Evolutionary conservation across 2,113 vertebrate genomes (phyloP), one percentile per base, ranked within the genome.

Genomic region (Brachyistius frenatus): DNA sequence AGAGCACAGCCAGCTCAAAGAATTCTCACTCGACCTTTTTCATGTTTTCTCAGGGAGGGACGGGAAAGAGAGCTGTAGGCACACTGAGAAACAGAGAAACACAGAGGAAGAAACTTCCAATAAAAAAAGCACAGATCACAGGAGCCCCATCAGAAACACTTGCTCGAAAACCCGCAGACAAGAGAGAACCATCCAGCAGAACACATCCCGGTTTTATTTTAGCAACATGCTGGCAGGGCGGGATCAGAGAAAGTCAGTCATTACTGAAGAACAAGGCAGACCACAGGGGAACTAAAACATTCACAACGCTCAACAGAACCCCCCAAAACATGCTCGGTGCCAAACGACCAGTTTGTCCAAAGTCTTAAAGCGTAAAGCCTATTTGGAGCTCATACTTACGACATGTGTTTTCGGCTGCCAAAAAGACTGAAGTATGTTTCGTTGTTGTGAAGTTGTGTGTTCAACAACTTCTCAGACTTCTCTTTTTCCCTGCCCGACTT

Each of bases 41-140:
- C 41, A 75, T 75, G 56, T 74, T 75, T 80, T 87, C 61, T 55
- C 32, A 10, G 32, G 56, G 44, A 73, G 50, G 41, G 30, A 49
- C 73, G 49, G 10, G 50, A 56, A 63, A 75, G 56, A 78, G 44
- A 64, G 66, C 86, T 73, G 47, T 49, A 77, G 81, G 87, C 83
- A 56, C 1, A 49, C 41, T 70, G 75, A 74, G 49, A 46, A 33
- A 31, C 54, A 9, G 44, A 68, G 36, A 81, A 57, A 76, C 37
- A 46, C 73, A 64, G 54, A 81, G 63, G 39, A 23, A 82, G 53
- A 84, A 80, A 76, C 77, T 32, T 85, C 46, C 76, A 87, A 77
- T 68, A 86, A 71, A 82, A 84, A 75, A 39, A 16, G 47, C 73
- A 49, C 31, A 82, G 81, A 90, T 90, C 76, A 88, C 81, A 86